A percentile compares a stretch with the other conserved stretches of the same genome.
These are phyloP conservation scores for Agrilus mali DNA, from an alignment of 2,888 invertebrate species.

Conservation along the genomic window DNA sequence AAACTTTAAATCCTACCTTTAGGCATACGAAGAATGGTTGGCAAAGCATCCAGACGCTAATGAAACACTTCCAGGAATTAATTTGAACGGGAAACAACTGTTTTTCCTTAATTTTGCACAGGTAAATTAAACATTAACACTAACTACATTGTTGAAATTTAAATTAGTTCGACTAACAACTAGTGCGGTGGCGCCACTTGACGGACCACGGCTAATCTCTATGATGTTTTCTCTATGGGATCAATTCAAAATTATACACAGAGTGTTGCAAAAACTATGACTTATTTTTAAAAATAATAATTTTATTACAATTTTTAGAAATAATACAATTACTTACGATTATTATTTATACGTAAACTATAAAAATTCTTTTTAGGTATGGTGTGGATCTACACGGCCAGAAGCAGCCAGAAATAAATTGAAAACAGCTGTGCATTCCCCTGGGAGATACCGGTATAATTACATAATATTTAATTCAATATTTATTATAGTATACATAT, in stretches of 20 bases:
- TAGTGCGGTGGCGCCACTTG: too few species aligned
- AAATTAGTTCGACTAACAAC: too few species aligned
- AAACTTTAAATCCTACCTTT: slow-evolving; percentile 24
- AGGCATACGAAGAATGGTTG: slow-evolving; percentile 73
- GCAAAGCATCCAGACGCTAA: slow-evolving; percentile 42
- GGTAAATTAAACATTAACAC: slow-evolving; percentile 25
- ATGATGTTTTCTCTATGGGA: too few species aligned
- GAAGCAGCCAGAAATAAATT: slow-evolving; percentile 69
- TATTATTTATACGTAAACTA: too few species aligned
- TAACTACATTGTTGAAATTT: too few species aligned
- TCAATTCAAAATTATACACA: too few species aligned
- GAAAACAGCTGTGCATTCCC: slow-evolving; percentile 74
- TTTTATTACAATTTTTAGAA: too few species aligned
- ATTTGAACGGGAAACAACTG: slow-evolving; percentile 66
- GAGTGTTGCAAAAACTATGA: too few species aligned
- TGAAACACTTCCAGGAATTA: slow-evolving; percentile 58
- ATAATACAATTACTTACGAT: too few species aligned
- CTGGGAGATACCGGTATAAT: slow-evolving; percentile 54
- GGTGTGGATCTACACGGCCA: slow-evolving; percentile 72
- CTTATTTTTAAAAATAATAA: too few species aligned
- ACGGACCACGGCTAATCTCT: neutral
- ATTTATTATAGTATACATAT: neutral
- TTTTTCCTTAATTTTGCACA: slow-evolving; percentile 88
- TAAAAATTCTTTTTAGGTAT: slow-evolving; percentile 38
- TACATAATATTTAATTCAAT: neutral